Percentiles rank a stretch among this genome's conserved stretches.
phyloP scores from a whole-genome alignment of 2,797 vertebrate species.

The Megalops cyprinoides region DNA sequence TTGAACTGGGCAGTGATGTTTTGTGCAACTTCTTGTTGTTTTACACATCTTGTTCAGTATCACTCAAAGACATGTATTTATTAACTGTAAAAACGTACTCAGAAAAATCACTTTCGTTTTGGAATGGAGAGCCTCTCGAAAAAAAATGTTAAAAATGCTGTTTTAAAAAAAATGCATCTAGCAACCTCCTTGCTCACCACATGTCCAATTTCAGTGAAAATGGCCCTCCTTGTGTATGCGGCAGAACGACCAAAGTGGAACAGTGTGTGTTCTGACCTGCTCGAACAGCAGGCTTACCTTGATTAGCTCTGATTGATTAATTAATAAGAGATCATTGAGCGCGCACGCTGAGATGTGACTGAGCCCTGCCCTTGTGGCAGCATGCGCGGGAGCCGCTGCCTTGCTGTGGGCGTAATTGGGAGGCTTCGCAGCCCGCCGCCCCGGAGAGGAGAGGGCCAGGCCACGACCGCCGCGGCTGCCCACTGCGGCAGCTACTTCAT shows the following conservation, averaged over 20 bases:
- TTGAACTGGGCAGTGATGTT: neutral
- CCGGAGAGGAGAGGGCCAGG: slow-evolving; percentile 33
- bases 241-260: slow-evolving; percentile 33
- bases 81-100: too few species aligned
- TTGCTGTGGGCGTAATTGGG: slow-evolving; percentile 58
- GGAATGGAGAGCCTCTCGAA: too few species aligned
- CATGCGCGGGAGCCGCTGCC: slow-evolving; percentile 46
- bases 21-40: neutral
- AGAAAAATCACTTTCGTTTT: too few species aligned
- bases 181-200: neutral
- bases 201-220: neutral
- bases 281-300: slow-evolving; percentile 57
- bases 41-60: too few species aligned
- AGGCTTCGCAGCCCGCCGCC: slow-evolving; percentile 50
- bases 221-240: neutral
- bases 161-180: neutral
- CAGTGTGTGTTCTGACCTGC: slow-evolving; percentile 60
- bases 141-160: too few species aligned
- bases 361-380: slow-evolving; percentile 46
- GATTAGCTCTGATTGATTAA: slow-evolving; percentile 63
- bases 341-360: slow-evolving; percentile 55
- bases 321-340: slow-evolving; percentile 63
- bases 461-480: neutral
- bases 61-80: too few species aligned
- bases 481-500: slow-evolving; percentile 15